These are phyloP conservation scores for Cylas formicarius DNA, from an alignment of 1,140 invertebrate species.

Conservation along the genomic window DNA sequence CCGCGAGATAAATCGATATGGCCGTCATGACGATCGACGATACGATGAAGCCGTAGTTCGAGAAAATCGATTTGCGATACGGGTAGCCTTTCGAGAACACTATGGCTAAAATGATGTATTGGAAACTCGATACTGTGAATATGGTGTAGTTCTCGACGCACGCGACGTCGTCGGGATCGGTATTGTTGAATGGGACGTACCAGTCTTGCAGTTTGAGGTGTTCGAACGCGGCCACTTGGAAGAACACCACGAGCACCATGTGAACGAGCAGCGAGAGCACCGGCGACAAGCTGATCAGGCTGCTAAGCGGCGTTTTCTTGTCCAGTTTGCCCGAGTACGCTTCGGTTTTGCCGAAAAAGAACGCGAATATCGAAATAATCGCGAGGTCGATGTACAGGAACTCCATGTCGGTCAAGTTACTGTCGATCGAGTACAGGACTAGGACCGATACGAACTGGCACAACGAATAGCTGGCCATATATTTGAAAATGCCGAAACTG, in stretches of 20 bases:
- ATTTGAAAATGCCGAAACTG: conserved; percentile 96
- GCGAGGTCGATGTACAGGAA: conserved; percentile 80
- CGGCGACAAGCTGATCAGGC: conserved; percentile 57
- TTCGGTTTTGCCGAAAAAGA: conserved; percentile 75
- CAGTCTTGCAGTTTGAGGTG: conserved; percentile 62
- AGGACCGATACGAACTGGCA: conserved; percentile 86
- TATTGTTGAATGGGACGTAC: conserved; percentile 56
- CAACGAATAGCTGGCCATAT: conserved; percentile 71
- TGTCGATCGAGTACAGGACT: conserved; percentile 78
- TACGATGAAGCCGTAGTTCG: conserved; percentile 63
- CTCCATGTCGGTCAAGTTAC: conserved; percentile 75
- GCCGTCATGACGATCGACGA: conserved; percentile 57
- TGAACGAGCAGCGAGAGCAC: conserved; percentile 63
- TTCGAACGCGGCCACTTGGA: conserved; percentile 62
- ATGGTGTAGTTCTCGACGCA: conserved; percentile 80
- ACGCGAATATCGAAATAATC: conserved; percentile 73
- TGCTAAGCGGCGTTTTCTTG: conserved; percentile 62
- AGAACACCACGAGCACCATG: conserved; percentile 57
- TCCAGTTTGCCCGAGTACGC: conserved; percentile 63
- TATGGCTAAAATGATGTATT: conserved; percentile 87
- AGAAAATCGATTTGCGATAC: conserved; percentile 75
- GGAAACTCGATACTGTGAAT: conserved; percentile 83
- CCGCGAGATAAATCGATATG: conserved; percentile 62
- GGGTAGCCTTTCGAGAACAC: conserved; percentile 87
- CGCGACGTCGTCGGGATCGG: conserved; percentile 44